phyloP scores from a whole-genome alignment of 2,113 vertebrate species.

The Brachypodius melanocephalos region DNA sequence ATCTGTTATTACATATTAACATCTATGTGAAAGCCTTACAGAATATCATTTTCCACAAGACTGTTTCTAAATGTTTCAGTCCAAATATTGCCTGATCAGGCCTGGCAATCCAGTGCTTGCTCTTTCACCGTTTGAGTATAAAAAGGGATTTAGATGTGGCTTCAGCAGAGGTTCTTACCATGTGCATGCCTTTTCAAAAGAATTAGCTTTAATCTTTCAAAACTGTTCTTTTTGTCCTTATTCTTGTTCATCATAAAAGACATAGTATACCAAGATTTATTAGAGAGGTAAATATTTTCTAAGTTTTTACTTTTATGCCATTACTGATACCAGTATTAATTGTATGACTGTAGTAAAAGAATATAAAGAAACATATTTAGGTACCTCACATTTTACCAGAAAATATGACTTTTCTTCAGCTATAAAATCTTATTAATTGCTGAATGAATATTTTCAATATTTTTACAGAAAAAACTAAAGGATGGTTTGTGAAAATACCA shows the following conservation, averaged over 20 bases:
- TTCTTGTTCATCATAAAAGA: neutral
- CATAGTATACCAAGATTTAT: neutral
- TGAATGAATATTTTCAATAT: neutral
- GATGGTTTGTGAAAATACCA: neutral
- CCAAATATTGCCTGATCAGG: neutral
- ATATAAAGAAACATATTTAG: neutral
- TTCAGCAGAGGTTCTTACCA: neutral
- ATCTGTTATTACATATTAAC: neutral
- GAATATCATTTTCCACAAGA: neutral
- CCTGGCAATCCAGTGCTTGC: neutral
- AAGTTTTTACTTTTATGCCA: neutral
- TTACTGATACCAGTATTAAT: neutral
- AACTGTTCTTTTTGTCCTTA: neutral
- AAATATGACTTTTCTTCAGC: neutral
- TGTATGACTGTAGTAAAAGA: neutral
- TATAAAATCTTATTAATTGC: neutral
- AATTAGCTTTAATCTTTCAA: neutral
- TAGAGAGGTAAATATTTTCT: neutral
- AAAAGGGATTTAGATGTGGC: neutral
- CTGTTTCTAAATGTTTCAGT: neutral
- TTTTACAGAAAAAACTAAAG: neutral
- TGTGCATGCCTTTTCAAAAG: neutral
- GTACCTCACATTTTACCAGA: neutral
- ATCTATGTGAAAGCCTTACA: neutral
- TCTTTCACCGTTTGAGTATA: neutral